phyloP scores from a whole-genome alignment of 2,797 vertebrate species.

The Schizopygopsis pylzovi region DNA sequence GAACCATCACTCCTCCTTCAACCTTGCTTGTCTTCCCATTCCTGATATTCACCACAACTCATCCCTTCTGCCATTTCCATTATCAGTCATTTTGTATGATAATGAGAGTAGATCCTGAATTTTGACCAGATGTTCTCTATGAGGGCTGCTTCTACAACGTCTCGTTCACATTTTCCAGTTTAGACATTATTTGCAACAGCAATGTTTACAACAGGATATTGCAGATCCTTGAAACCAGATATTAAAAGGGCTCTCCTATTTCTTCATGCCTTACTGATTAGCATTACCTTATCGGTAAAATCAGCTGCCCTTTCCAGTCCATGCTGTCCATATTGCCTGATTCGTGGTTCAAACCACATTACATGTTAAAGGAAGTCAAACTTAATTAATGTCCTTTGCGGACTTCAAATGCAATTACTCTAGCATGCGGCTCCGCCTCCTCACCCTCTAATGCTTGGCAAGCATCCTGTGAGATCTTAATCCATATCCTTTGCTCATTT shows the following conservation, averaged over 20 bases:
- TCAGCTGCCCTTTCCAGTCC: slow-evolving; percentile 39
- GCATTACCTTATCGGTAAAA: slow-evolving; percentile 42
- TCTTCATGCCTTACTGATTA: slow-evolving; percentile 20
- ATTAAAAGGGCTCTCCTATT: slow-evolving; percentile 26
- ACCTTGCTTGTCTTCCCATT: slow-evolving; percentile 38
- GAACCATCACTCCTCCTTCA: slow-evolving; percentile 50
- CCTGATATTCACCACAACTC: slow-evolving; percentile 25
- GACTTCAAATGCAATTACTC: slow-evolving; percentile 49
- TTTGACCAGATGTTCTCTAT: slow-evolving; percentile 38
- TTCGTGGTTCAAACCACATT: slow-evolving; percentile 48
- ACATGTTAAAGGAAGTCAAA: slow-evolving; percentile 51
- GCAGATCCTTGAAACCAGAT: slow-evolving; percentile 37
- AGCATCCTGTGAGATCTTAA: slow-evolving; percentile 52
- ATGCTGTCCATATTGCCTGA: slow-evolving; percentile 34
- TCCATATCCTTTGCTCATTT: slow-evolving; percentile 47
- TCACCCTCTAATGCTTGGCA: slow-evolving; percentile 44
- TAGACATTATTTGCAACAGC: not conserved
- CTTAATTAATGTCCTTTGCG: slow-evolving; percentile 44
- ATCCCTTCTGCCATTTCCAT: slow-evolving; percentile 33
- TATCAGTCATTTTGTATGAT: slow-evolving; percentile 43
- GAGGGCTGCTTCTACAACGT: not conserved
- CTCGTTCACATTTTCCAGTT: not conserved
- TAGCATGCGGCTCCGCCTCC: slow-evolving; percentile 22
- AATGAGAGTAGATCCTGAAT: slow-evolving; percentile 37
- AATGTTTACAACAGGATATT: slow-evolving; percentile 31